These are phyloP conservation scores for Craseonycteris thonglongyai DNA, from an alignment of 2,113 vertebrate genomes.

Conservation along the genomic window DNA sequence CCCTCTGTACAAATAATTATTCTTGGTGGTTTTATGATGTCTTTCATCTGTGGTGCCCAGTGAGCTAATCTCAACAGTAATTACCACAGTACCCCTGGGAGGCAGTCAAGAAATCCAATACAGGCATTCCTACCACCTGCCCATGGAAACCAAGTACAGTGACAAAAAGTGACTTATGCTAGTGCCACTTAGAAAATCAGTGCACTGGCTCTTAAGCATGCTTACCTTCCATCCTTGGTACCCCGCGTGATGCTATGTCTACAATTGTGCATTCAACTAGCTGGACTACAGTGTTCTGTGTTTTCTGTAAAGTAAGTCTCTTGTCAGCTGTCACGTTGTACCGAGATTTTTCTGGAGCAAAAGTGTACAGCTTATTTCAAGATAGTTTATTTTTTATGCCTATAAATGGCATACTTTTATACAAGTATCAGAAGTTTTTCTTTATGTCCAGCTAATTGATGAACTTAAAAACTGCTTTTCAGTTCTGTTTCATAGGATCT, in stretches of 20 bases:
- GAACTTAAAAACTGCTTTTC: not conserved
- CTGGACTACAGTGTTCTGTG: not conserved
- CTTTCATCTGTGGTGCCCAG: not conserved
- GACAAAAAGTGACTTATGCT: not conserved
- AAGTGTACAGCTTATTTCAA: not conserved
- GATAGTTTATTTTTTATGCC: not conserved
- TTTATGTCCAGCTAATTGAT: not conserved
- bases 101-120: not conserved
- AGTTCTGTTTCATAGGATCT: not conserved
- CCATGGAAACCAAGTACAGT: not conserved
- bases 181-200: not conserved
- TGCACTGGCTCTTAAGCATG: not conserved
- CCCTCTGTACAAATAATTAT: not conserved
- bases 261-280: not conserved
- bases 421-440: not conserved
- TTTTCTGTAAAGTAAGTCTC: not conserved
- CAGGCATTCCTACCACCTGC: not conserved
- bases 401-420: not conserved
- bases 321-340: not conserved
- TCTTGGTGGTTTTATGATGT: conserved; percentile 1
- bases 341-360: not conserved
- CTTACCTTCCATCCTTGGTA: not conserved
- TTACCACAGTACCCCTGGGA: not conserved
- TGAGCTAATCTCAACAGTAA: not conserved
- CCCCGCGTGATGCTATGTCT: not conserved